Evolutionary conservation across 2,888 invertebrate species (phyloP).

Genomic region (Calameuta pallipes): DNA sequence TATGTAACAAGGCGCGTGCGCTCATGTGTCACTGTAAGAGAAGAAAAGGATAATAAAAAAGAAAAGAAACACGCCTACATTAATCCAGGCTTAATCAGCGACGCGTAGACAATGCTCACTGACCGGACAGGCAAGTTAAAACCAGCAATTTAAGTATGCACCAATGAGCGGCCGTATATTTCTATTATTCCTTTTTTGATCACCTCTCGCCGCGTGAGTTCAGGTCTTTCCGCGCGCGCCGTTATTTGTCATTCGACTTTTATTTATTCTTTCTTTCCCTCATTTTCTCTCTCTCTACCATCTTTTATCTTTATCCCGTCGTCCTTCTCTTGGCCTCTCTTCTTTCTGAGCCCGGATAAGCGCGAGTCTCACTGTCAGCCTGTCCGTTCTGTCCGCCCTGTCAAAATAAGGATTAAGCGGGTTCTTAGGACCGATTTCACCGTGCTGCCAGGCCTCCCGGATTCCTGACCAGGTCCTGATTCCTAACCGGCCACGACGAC

Average conservation of each 20-base stretch:
- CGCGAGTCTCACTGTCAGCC: slow-evolving; percentile 37
- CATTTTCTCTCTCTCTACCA: neutral
- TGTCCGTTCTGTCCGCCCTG: slow-evolving; percentile 50
- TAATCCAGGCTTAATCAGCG: slow-evolving; percentile 15
- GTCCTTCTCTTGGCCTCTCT: neutral
- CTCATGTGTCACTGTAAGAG: neutral
- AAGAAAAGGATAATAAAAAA: neutral
- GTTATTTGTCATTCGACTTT: slow-evolving; percentile 12
- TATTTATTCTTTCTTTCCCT: neutral
- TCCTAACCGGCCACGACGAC: neutral
- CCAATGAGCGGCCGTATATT: neutral
- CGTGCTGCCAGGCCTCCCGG: slow-evolving; percentile 1
- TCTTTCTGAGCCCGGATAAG: slow-evolving; percentile 7
- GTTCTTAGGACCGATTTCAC: slow-evolving; percentile 37
- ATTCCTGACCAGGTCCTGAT: neutral
- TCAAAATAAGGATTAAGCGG: slow-evolving; percentile 59
- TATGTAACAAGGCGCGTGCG: neutral
- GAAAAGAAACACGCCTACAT: neutral
- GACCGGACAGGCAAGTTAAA: slow-evolving; percentile 25
- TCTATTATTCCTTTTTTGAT: neutral
- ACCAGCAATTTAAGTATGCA: slow-evolving; percentile 29
- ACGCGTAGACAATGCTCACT: slow-evolving; percentile 20
- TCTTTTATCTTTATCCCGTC: neutral
- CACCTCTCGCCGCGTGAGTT: slow-evolving; percentile 58
- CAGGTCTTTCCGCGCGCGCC: slow-evolving; percentile 18